phyloP scores from a whole-genome alignment of 2,888 invertebrate genomes.

The Agonopterix subpropinquella region DNA sequence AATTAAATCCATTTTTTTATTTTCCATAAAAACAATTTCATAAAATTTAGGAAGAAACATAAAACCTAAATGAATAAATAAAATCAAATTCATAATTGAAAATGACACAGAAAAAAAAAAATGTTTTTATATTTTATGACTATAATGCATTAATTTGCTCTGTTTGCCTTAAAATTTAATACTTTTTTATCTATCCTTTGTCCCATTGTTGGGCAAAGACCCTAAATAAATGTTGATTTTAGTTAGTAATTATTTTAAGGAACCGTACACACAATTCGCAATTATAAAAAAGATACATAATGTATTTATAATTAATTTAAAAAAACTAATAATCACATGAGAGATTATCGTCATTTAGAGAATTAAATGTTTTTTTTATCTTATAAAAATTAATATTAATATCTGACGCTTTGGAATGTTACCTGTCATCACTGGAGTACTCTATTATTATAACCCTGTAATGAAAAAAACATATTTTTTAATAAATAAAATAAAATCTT shows the following conservation, averaged over 20 bases:
- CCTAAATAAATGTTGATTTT: too few relatives aligned
- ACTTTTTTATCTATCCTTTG: too few relatives aligned
- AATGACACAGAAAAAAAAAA: too few relatives aligned
- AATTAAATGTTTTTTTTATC: constrained; percentile 24
- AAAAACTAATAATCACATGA: constrained; percentile 28
- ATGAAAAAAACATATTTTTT: constrained; percentile 12
- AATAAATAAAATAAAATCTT: not conserved
- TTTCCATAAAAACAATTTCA: too few relatives aligned
- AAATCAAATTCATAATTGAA: too few relatives aligned
- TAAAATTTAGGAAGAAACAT: too few relatives aligned
- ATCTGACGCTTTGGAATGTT: constrained; percentile 54
- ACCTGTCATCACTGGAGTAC: constrained; percentile 60
- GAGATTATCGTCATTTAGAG: constrained; percentile 62
- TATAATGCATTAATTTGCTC: too few relatives aligned
- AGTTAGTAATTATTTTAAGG: not conserved
- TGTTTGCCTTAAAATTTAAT: too few relatives aligned
- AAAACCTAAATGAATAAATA: too few relatives aligned
- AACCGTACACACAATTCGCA: not conserved
- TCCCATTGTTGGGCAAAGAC: too few relatives aligned
- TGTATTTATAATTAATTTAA: constrained; percentile 14
- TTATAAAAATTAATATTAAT: constrained; percentile 4
- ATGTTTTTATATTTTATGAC: too few relatives aligned
- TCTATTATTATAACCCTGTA: constrained; percentile 59
- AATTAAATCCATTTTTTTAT: too few relatives aligned
- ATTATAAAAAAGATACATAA: constrained; percentile 15